These are phyloP conservation scores for Anthopleura sola DNA, from an alignment of 64 coral and sea anemone species.

Conservation along the genomic window DNA sequence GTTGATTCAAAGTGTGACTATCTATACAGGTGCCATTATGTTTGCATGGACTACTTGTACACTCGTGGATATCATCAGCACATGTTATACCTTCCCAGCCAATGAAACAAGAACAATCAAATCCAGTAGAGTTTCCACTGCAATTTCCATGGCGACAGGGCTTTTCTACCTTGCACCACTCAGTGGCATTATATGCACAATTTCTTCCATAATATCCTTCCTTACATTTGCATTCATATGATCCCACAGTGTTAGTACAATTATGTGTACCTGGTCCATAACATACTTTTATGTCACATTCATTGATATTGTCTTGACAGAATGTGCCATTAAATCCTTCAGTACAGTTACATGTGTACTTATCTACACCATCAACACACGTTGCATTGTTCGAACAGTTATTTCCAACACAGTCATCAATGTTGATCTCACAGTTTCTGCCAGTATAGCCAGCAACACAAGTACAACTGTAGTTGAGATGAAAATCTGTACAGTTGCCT, in stretches of 20 bases:
- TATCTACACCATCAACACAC: conserved; percentile 48
- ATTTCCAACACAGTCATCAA: conserved; percentile 66
- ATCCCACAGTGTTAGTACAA: conserved; percentile 17
- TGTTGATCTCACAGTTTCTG: conserved; percentile 56
- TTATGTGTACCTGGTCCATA: not conserved
- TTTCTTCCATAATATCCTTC: conserved; percentile 49
- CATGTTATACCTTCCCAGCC: conserved; percentile 60
- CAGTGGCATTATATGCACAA: conserved; percentile 52
- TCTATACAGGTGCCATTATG: conserved; percentile 65
- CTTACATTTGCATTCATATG: conserved; percentile 52
- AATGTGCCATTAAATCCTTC: conserved; percentile 64
- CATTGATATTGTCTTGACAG: conserved; percentile 68
- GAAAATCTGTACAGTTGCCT: conserved; percentile 70
- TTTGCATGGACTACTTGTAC: conserved; percentile 22
- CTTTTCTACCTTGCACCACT: conserved; percentile 27
- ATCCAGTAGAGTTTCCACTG: conserved; percentile 52
- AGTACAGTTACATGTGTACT: conserved; percentile 64
- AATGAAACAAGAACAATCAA: conserved; percentile 50
- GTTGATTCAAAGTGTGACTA: conserved; percentile 34
- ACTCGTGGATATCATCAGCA: conserved; percentile 67
- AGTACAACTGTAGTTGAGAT: conserved; percentile 75
- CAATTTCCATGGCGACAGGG: conserved; percentile 67
- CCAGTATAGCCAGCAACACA: conserved; percentile 67
- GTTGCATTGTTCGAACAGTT: conserved; percentile 65
- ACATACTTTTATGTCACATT: conserved; percentile 28